Evolutionary conservation across 2,888 invertebrate genomes (phyloP).

Genomic region (Physocephala rufipes): DNA sequence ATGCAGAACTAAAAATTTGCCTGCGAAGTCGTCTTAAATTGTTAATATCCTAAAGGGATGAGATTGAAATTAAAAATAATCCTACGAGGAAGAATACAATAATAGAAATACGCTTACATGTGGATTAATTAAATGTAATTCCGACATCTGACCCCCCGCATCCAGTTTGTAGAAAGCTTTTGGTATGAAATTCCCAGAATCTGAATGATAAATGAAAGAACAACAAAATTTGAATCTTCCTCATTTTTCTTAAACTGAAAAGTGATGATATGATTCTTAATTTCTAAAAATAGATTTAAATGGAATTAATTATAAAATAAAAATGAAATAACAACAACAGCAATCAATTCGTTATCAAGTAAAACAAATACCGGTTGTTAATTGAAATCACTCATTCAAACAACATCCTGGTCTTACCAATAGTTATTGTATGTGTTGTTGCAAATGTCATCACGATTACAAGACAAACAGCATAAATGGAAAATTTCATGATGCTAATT

Average conservation of each 20-base stretch:
- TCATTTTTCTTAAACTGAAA: neutral
- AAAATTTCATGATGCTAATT: conserved; percentile 53
- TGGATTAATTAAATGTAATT: conserved; percentile 54
- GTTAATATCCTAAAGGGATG: conserved; percentile 42
- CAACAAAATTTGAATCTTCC: too few species aligned
- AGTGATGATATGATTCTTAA: neutral
- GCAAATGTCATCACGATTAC: conserved; percentile 45
- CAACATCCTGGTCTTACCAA: conserved; percentile 50
- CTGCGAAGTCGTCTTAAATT: conserved; percentile 56
- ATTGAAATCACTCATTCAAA: conserved; percentile 3
- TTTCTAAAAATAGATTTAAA: conserved; percentile 32
- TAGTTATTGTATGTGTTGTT: conserved; percentile 45
- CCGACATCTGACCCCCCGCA: conserved; percentile 57
- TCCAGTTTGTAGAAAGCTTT: conserved; percentile 59
- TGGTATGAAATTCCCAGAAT: conserved; percentile 58
- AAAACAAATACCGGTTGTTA: neutral
- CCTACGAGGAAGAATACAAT: conserved; percentile 5
- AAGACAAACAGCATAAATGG: conserved; percentile 47
- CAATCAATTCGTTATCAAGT: too few species aligned
- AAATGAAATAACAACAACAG: too few species aligned
- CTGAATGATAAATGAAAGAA: conserved; percentile 45
- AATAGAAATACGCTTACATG: conserved; percentile 47
- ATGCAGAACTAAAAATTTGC: conserved; percentile 46
- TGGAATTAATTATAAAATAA: conserved; percentile 26
- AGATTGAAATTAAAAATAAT: conserved; percentile 18